Evolutionary conservation across 2,113 vertebrate species (phyloP).

Genomic region (Rhabdornis inornatus): DNA sequence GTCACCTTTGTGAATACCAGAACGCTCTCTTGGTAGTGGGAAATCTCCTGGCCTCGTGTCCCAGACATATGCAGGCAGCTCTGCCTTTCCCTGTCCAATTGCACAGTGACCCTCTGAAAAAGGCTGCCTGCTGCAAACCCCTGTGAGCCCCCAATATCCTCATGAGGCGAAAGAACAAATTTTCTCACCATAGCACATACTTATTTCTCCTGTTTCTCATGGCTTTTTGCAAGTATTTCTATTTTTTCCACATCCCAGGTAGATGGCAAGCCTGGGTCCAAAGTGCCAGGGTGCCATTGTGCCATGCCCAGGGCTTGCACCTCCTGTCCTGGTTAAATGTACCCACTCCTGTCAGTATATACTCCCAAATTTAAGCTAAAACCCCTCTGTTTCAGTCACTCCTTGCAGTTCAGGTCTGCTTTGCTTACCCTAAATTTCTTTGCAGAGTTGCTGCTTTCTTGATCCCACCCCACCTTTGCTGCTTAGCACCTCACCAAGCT

Average conservation of each 20-base stretch:
- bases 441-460: background rate
- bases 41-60: background rate
- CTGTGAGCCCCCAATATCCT: background rate
- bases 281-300: background rate
- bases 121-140: fast-evolving
- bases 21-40: background rate
- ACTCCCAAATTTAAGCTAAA: background rate
- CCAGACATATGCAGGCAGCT: background rate
- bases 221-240: background rate
- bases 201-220: background rate
- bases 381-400: fast-evolving
- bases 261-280: too few relatives aligned
- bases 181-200: background rate
- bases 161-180: background rate
- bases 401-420: background rate
- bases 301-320: background rate
- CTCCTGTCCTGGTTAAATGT: background rate
- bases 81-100: background rate
- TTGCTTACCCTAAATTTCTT: background rate
- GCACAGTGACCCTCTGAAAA: background rate
- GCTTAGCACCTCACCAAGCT: background rate
- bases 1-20: background rate
- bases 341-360: background rate
- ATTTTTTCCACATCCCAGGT: background rate
- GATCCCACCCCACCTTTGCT: background rate